Evolutionary conservation across 2,797 vertebrate species (phyloP).

Genomic region (Chlorospingus flavigularis): DNA sequence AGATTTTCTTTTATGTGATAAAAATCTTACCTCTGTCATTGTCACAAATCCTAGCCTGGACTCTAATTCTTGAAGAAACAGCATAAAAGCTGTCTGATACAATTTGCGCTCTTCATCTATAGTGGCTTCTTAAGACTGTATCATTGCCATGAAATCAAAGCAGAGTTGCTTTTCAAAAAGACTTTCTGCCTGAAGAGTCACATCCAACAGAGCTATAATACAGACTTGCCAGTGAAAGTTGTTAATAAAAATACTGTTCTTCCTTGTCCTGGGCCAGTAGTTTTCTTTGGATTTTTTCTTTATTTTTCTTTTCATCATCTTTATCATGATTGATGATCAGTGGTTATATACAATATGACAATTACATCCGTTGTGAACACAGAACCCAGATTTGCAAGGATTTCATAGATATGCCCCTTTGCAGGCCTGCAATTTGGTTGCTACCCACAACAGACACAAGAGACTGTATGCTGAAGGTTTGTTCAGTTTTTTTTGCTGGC

Average conservation of each 20-base stretch:
- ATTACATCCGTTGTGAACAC: background rate
- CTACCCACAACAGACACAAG: background rate
- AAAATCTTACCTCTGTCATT: background rate
- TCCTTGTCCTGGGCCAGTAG: background rate
- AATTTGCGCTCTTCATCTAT: background rate
- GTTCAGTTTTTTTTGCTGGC: fast-evolving
- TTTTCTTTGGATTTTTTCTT: background rate
- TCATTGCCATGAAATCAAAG: background rate
- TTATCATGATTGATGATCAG: background rate
- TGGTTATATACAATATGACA: background rate
- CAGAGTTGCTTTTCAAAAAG: background rate
- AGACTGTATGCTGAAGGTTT: background rate
- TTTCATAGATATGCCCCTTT: background rate
- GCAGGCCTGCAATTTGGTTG: background rate
- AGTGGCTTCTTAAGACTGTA: background rate
- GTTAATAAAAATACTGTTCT: background rate
- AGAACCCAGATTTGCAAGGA: background rate
- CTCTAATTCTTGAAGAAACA: background rate
- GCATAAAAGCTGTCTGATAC: background rate
- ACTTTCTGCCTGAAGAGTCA: background rate
- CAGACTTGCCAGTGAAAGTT: background rate
- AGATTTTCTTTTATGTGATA: background rate
- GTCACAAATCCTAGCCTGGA: background rate
- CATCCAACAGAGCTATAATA: background rate
- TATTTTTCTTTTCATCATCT: too few species aligned